phyloP scores from a whole-genome alignment of 2,113 vertebrate species.

The Ia io region DNA sequence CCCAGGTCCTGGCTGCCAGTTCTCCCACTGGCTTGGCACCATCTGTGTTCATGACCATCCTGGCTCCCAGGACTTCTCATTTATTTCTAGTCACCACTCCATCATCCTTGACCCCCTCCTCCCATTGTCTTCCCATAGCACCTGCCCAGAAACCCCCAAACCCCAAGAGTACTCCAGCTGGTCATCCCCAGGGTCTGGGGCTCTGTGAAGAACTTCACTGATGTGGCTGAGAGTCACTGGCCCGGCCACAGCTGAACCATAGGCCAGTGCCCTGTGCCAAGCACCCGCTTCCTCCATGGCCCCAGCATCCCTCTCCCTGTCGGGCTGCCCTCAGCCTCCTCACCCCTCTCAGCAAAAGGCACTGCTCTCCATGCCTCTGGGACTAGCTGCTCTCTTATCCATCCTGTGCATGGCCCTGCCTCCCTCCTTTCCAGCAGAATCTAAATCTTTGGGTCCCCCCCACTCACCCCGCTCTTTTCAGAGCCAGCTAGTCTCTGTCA shows the following conservation, averaged over 20 bases:
- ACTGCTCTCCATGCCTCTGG: neutral
- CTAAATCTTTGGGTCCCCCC: too few relatives aligned
- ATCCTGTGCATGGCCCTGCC: neutral
- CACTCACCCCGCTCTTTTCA: neutral
- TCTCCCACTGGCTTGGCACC: too few relatives aligned
- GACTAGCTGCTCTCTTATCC: neutral
- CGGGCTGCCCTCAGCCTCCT: neutral
- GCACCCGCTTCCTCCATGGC: too few relatives aligned
- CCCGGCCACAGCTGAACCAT: neutral
- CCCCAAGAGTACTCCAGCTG: neutral
- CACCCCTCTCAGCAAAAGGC: neutral
- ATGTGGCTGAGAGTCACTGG: too few relatives aligned
- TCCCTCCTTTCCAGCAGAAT: too few relatives aligned
- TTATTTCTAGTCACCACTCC: neutral
- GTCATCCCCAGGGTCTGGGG: neutral
- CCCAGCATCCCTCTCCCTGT: neutral
- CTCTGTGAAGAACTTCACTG: neutral
- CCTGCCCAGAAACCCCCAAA: neutral
- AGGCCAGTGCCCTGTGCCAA: fast-evolving
- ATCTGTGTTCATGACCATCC: too few relatives aligned
- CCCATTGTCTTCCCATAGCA: neutral
- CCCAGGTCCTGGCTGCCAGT: fast-evolving
- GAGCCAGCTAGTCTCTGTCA: too few relatives aligned
- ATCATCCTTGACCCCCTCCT: neutral
- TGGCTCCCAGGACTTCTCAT: neutral